Evolutionary conservation across 2,888 invertebrate genomes (phyloP).

Genomic region (Vesta saturnalis): DNA sequence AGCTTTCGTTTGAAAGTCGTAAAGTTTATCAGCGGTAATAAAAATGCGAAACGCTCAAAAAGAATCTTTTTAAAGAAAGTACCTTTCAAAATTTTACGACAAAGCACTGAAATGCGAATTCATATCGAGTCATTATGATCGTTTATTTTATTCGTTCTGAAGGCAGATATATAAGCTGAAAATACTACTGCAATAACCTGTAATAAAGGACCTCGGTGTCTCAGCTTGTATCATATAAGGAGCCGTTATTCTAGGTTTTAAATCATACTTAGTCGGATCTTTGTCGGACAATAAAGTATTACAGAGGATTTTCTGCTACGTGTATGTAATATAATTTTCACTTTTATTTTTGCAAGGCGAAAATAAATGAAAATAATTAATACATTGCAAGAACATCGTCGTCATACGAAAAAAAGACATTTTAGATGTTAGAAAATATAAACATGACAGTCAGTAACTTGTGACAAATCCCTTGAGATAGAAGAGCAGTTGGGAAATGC

Average conservation of each 20-base stretch:
- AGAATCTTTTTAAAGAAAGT: constrained; percentile 13
- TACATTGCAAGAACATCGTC: constrained; percentile 24
- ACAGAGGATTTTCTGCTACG: constrained; percentile 44
- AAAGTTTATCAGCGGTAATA: constrained; percentile 24
- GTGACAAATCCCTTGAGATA: constrained; percentile 51
- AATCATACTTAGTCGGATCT: constrained; percentile 57
- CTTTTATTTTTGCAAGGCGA: constrained; percentile 29
- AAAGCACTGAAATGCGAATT: constrained; percentile 37
- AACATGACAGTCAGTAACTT: constrained; percentile 53
- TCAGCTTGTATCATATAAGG: constrained; percentile 52
- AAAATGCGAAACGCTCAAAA: constrained; percentile 22
- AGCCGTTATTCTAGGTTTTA: constrained; percentile 46
- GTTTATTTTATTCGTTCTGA: constrained; percentile 48
- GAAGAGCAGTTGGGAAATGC: constrained; percentile 52
- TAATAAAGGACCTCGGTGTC: constrained; percentile 58
- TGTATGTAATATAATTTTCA: constrained; percentile 42
- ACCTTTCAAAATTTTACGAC: constrained; percentile 29
- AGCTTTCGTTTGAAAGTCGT: background rate
- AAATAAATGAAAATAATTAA: constrained; percentile 27
- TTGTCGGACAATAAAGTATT: constrained; percentile 50
- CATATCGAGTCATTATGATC: constrained; percentile 51
- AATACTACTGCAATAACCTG: constrained; percentile 62
- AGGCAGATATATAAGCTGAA: constrained; percentile 57
- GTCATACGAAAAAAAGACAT: constrained; percentile 16
- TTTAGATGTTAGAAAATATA: constrained; percentile 44